A percentile compares a stretch with the other conserved stretches of the same genome.
These are phyloP conservation scores for Neomorphus geoffroyi DNA, from an alignment of 2,797 vertebrate species.

Conservation along the genomic window DNA sequence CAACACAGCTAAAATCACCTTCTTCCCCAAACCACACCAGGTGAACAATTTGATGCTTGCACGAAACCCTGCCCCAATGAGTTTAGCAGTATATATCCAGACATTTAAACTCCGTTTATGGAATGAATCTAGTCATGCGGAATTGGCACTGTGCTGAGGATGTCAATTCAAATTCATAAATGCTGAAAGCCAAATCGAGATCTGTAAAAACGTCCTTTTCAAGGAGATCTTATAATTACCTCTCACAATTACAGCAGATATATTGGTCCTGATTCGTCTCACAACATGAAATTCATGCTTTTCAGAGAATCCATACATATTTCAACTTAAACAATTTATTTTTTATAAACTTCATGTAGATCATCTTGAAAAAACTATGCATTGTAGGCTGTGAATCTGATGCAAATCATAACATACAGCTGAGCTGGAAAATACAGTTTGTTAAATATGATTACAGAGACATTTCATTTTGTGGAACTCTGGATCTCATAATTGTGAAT, in stretches of 20 bases:
- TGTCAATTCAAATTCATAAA: conserved; percentile 67
- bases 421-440: background rate
- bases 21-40: background rate
- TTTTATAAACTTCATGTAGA: background rate
- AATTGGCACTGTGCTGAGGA: conserved; percentile 58
- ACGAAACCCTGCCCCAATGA: background rate
- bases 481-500: background rate
- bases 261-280: background rate
- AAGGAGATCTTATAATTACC: conserved; percentile 61
- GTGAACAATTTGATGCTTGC: background rate
- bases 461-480: conserved; percentile 7
- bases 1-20: background rate
- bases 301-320: background rate
- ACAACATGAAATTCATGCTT: background rate
- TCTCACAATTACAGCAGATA: conserved; percentile 46
- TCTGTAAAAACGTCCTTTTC: conserved; percentile 59
- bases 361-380: background rate
- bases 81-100: background rate
- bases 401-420: background rate
- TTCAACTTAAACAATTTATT: background rate
- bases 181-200: conserved; percentile 59
- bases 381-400: background rate
- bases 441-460: conserved; percentile 15
- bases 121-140: conserved; percentile 47
- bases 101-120: conserved; percentile 6